Evolutionary conservation across 1,140 invertebrate species (phyloP), one percentile per base, ranked within the genome.

Genomic region (Diachasma alloeum): DNA sequence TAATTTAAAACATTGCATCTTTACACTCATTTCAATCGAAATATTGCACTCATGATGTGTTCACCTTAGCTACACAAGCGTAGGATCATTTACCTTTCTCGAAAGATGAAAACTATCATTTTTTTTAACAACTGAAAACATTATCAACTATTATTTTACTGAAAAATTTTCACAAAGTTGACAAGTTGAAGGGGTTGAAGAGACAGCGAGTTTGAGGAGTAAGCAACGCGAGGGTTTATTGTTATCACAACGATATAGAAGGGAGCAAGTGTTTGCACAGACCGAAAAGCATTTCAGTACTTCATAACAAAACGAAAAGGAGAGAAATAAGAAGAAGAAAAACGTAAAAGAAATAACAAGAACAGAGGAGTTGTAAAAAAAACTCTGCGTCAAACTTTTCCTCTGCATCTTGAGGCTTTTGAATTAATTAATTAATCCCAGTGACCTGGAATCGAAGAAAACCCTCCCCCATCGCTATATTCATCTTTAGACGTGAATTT

Each of bases 231-330:
- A 76, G 74, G 39, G 79, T 70, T 76, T 81, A 82, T 82, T 81
- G 82, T 83, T 82, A 79, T 83, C 74, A 78, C 80, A 82, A 80
- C 82, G 80, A 81, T 83, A 82, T 77, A 82, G 80, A 80, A 78
- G 81, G 73, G 80, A 81, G 39, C 77, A 75, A 71, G 73, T 82
- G 82, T 83, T 83, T 83, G 76, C 78, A 72, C 81, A 83, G 81
- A 80, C 81, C 74, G 71, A 53, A 72, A 72, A 72, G 48, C 71
- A 53, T 68, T 68, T 68, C 66, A 68, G 66, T 37, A 37, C 36
- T 39, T 68, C 31, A 39, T 1, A 37, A 63, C n/a, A 68, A 39
- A 68, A 68, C n/a, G 36, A 17, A 39, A 68, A 17, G 31, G 39
- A 39, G 36, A 68, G 36, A 68, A 36, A 15, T 17, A 68, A 68